Conservation (phyloP, 1,140 invertebrate genomes). For the Pogonomyrmex barbatus region DNA sequence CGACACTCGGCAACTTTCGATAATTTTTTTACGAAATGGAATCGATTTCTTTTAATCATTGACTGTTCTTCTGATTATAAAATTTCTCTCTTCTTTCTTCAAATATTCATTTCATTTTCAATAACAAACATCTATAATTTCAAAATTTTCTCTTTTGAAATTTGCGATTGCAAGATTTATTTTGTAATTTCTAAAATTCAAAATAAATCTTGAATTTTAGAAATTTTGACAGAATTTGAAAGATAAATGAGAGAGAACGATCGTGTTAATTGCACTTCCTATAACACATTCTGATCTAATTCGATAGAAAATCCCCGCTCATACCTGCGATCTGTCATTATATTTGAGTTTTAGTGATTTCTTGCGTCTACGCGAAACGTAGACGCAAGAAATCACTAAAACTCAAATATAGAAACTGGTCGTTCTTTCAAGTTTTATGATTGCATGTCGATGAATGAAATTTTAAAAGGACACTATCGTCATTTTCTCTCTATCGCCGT, state of each 20-base stretch:
- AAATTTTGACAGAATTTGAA: no score
- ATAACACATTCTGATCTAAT: neutral
- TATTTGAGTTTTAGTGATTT: neutral
- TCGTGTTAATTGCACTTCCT: neutral
- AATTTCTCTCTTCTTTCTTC: neutral
- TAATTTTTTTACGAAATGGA: neutral
- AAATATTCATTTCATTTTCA: neutral
- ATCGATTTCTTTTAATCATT: neutral
- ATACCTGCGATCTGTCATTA: neutral
- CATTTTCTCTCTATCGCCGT: constrained; percentile 17
- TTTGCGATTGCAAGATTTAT: neutral
- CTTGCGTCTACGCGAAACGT: neutral
- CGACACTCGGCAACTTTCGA: neutral
- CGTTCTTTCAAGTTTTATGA: neutral
- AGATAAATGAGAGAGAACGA: neutral
- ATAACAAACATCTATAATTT: neutral
- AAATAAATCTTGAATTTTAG: neutral
- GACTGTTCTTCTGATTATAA: neutral
- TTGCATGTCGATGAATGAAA: constrained; percentile 43
- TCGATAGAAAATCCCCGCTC: neutral
- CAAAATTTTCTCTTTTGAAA: neutral
- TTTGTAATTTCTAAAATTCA: neutral
- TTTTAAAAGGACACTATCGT: constrained; percentile 53
- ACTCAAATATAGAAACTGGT: no score
- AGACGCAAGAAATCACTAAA: no score